These are phyloP conservation scores for Columbina picui DNA, from an alignment of 2,113 vertebrate species.

Conservation along the genomic window DNA sequence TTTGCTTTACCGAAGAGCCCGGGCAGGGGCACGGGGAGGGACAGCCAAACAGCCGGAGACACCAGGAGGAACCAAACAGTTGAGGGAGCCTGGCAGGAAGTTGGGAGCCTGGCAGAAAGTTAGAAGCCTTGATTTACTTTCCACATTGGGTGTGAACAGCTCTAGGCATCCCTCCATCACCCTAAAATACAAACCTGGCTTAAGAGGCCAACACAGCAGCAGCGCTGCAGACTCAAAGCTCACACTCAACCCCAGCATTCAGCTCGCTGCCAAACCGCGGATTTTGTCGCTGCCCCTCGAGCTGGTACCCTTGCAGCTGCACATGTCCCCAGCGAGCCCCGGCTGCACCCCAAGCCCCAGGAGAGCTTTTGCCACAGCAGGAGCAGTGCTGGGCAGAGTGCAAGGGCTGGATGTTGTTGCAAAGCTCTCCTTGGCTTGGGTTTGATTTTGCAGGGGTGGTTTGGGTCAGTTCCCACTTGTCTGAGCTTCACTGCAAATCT, in stretches of 20 bases:
- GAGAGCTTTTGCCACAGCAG: background rate
- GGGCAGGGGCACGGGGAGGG: fast-evolving
- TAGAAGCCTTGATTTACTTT: background rate
- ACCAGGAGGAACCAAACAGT: background rate
- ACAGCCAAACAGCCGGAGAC: background rate
- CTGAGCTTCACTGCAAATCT: conserved; percentile 28
- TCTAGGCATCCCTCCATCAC: background rate
- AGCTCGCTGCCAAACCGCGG: fast-evolving
- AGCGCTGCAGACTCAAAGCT: background rate
- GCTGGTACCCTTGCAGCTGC: background rate
- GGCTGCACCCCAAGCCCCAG: background rate
- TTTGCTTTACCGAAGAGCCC: conserved; percentile 25
- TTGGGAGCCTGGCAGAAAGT: background rate
- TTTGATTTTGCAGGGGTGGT: background rate
- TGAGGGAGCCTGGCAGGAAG: background rate
- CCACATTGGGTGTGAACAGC: background rate
- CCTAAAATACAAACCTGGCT: background rate
- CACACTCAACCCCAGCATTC: background rate
- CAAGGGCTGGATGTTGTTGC: background rate
- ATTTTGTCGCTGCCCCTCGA: background rate
- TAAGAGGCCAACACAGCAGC: background rate
- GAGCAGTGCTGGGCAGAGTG: background rate
- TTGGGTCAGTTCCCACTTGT: background rate
- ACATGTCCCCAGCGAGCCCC: background rate
- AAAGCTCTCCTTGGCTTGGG: background rate